A percentile compares a stretch with the other conserved stretches of the same genome.
These are phyloP conservation scores for Tupaia chinensis DNA, from an alignment of 2,113 vertebrate genomes.

Conservation along the genomic window DNA sequence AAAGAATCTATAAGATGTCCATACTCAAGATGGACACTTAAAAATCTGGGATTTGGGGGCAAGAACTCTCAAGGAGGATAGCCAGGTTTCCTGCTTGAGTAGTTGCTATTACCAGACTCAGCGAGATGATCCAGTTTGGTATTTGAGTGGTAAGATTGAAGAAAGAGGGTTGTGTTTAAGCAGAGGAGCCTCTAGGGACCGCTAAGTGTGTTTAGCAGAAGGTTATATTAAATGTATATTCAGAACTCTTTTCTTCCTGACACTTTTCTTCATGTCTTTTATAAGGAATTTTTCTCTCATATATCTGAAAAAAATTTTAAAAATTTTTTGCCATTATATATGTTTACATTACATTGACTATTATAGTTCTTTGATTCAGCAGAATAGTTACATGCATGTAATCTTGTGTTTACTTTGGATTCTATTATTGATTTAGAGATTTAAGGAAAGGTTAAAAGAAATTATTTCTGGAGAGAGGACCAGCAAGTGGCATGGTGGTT, in stretches of 20 bases:
- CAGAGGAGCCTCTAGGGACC: background rate
- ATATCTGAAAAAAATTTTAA: conserved; percentile 12
- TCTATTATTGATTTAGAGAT: background rate
- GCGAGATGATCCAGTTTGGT: background rate
- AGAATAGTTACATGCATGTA: background rate
- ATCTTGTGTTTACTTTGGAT: background rate
- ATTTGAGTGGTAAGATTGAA: background rate
- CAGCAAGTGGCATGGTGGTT: no score
- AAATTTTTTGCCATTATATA: background rate
- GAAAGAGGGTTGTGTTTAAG: no score
- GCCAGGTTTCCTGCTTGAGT: background rate
- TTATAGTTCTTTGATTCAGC: background rate
- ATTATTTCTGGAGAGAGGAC: background rate
- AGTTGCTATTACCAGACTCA: background rate
- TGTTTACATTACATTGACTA: background rate
- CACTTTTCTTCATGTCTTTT: background rate
- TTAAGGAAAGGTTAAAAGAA: conserved; percentile 34
- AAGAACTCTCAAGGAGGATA: background rate
- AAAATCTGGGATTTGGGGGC: background rate
- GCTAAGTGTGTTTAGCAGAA: background rate
- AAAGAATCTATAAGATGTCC: background rate
- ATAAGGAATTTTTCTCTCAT: background rate
- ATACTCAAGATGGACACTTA: background rate
- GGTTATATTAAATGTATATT: background rate
- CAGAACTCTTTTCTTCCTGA: background rate